Evolutionary conservation across 1,140 invertebrate species (phyloP), one percentile per base, ranked within the genome.

Genomic region (Scaptodrosophila lebanonensis): DNA sequence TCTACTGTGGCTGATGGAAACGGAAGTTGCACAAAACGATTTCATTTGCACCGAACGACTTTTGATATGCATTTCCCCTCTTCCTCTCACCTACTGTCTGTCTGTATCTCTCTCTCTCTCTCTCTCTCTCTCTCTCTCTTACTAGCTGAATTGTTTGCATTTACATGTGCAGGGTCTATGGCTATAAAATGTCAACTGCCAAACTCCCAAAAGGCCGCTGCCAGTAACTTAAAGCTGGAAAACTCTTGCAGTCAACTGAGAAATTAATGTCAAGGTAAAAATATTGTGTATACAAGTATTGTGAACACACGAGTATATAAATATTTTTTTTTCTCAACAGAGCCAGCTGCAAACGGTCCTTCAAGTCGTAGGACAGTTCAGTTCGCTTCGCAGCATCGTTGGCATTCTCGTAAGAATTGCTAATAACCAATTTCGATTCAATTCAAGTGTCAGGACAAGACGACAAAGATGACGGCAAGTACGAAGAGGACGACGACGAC

Each of bases 381-480:
- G n/a, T n/a, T n/a, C n/a, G n/a, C n/a, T n/a, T 4, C 8, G 47
- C 29, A 53, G 48, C 42, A 33, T 51, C 56, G 54, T 49, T 40
- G 63, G 58, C 50, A 57, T 54, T 65, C 73, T 79, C 54, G 65
- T 57, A 68, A 69, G 75, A 82, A 82, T 82, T 82, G 75, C 75
- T 82, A 82, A 82, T 82, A 82, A 82, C 75, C 75, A 82, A 82
- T 82, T 82, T 82, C 75, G 66, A 82, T 82, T 82, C 75, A 82
- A 82, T 82, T 82, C 75, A 82, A 82, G 75, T 82, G 75, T 82
- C 75, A 82, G 75, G 57, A 73, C 75, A 82, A 82, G 75, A 82
- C 69, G 75, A 63, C 76, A 69, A 59, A 73, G 53, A 65, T 68
- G 54, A 65, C 3, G 30, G 30, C 53, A 62, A 62, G 62, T 58